Evolutionary conservation across 2,888 invertebrate genomes (phyloP), one percentile per base, ranked within the genome.

Genomic region (Tachystola acroxantha): DNA sequence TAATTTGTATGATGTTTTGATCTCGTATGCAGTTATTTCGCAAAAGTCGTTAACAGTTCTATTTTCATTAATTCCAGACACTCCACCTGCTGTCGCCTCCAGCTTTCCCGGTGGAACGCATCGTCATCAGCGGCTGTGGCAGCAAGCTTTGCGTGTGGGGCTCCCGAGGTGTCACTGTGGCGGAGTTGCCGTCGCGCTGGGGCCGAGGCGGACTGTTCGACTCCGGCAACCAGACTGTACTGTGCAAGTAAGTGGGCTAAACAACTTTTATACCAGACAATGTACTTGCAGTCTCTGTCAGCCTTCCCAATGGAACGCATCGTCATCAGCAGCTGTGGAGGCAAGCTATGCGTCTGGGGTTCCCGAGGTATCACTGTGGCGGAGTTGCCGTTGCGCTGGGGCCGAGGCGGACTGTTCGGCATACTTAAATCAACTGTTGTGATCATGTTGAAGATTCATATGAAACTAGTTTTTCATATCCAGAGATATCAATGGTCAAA

Each of bases 221-320:
- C 46, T 90, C 90, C 25, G 93, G 93, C 44, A 92, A 89, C 53
- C 88, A 90, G 36, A 81, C 88, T 27, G 89, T 94, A 5, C 79
- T 91, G 12, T 94, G 94, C 91, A 90, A 91, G 94, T 94, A 74
- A 89, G 91, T 88, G n/a, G n/a, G n/a, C n/a, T n/a, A n/a, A n/a
- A n/a, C n/a, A n/a, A n/a, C 32, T 39, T 31, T 41, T 45, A 10
- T 69, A 63, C 4, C 89, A 95, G 94, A 91, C 89, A 57, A 79
- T 95, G 10, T 82, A 91, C 45, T 91, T 93, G 19, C 88, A 91
- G 1, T 88, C 90, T 32, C 89, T 92, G 0, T 93, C 94, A 0
- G 76, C 90, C 10, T 94, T 92, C 75, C 81, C 89, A 1, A 92
- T 95, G 43, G 91, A 92, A 50, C 85, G 89, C 10, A 59, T 96